Evolutionary conservation across 2,113 vertebrate species (phyloP), one percentile per base, ranked within the genome.

Genomic region (Poeciliopsis occidentalis): DNA sequence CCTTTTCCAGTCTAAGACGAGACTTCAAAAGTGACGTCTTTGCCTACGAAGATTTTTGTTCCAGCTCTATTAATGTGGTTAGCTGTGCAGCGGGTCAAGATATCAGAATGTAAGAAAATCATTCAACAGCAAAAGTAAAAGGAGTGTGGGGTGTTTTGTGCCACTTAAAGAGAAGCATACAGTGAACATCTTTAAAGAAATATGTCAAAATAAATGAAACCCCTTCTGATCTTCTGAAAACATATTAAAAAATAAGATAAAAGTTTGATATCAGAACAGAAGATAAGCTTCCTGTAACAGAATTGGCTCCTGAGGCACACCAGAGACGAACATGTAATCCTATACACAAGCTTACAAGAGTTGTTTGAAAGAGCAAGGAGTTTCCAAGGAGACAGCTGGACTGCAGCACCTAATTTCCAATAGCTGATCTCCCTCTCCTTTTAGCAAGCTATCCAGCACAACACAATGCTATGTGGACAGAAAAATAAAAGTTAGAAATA

Each of bases 341-440:
- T 31, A 57, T 39, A 47, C 67, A 60, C 2, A 22, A 73, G 26
- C 64, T 22, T 64, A 74, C 51, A 41, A 32, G 71, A 73, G 78
- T 60, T 57, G 73, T 65, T 63, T 60, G 61, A 47, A 54, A 66
- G 57, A 78, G 67, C 41, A 76, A 60, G 26, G 75, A 62, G 70
- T 85, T 79, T 81, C 72, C 71, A 70, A 7, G 31, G 54, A 60
- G 68, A 70, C 76, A 65, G 8, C 13, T 31, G 69, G 30, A 47
- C 37, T 8, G 32, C 5, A 69, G 39, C 12, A 3, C 39, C 39
- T 12, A 12, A 41, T 51, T 54, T 69, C 51, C 64, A 64, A 11
- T 1, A 62, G 37, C 69, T 44, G 60, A 63, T 71, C 60, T 71
- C 60, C 37, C 34, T 44, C 51, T 29, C 41, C 24, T 62, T 63